Percentiles rank a stretch among this genome's conserved stretches.
phyloP scores from a whole-genome alignment of 2,888 invertebrate species.

The Entomobrya proxima region DNA sequence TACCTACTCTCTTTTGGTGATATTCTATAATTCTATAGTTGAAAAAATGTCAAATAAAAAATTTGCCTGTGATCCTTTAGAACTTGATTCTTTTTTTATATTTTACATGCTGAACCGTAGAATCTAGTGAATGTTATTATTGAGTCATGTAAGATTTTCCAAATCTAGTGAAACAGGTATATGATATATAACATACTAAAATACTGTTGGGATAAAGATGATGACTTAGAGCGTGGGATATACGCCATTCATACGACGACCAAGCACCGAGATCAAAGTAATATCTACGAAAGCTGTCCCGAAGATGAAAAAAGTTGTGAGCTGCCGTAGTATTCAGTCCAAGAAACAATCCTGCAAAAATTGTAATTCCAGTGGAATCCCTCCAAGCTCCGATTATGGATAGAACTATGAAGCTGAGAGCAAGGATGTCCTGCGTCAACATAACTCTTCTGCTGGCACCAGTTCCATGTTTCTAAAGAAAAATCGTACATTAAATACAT shows the following conservation, averaged over 20 bases:
- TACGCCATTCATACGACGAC: slow-evolving; percentile 76
- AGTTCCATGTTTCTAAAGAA: slow-evolving; percentile 72
- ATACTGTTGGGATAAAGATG: slow-evolving; percentile 76
- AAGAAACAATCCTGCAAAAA: slow-evolving; percentile 74
- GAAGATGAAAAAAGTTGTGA: slow-evolving; percentile 76
- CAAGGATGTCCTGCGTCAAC: slow-evolving; percentile 73
- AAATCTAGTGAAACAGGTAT: slow-evolving; percentile 76
- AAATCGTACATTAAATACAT: background rate
- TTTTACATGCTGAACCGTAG: no score
- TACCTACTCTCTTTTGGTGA: no score
- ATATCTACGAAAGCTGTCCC: slow-evolving; percentile 76
- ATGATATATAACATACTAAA: slow-evolving; percentile 64
- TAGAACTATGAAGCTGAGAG: slow-evolving; percentile 65
- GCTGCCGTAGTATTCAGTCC: slow-evolving; percentile 68
- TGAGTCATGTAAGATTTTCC: no score
- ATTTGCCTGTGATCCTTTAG: no score
- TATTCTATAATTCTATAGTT: no score
- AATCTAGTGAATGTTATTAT: no score
- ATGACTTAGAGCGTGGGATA: slow-evolving; percentile 76
- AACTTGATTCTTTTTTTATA: no score
- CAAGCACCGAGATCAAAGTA: slow-evolving; percentile 75
- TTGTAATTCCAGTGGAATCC: slow-evolving; percentile 68
- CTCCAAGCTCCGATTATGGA: slow-evolving; percentile 74
- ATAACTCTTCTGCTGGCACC: slow-evolving; percentile 69
- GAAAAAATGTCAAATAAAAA: no score